phyloP scores from a whole-genome alignment of 2,797 vertebrate genomes.

The Botia almorhae region DNA sequence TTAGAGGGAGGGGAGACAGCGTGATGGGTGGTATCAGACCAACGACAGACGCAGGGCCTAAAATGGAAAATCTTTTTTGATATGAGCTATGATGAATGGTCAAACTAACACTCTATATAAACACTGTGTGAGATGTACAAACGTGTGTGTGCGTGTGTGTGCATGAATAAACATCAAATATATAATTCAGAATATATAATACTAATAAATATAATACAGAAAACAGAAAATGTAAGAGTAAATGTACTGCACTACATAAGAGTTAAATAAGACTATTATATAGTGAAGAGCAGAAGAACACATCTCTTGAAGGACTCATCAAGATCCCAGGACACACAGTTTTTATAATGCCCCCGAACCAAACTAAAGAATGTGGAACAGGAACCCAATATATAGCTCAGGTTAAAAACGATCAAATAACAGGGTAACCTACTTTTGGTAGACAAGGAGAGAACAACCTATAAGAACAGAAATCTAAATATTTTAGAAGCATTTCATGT shows the following conservation, averaged over 20 bases:
- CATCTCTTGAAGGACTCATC: background rate
- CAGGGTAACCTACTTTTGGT: constrained; percentile 62
- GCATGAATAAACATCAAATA: no score
- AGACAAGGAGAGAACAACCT: constrained; percentile 44
- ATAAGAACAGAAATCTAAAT: constrained; percentile 35
- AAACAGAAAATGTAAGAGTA: background rate
- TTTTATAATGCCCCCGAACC: constrained; percentile 51
- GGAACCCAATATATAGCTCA: constrained; percentile 51
- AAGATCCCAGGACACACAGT: constrained; percentile 49
- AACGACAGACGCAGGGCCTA: constrained; percentile 73
- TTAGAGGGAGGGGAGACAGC: constrained; percentile 41
- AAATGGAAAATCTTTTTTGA: constrained; percentile 89
- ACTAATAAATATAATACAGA: no score
- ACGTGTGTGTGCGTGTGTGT: no score
- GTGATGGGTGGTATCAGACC: constrained; percentile 69
- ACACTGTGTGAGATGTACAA: no score
- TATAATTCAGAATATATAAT: no score
- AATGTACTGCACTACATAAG: background rate
- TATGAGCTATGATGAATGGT: constrained; percentile 15
- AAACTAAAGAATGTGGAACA: constrained; percentile 60
- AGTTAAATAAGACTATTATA: background rate
- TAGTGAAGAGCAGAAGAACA: background rate
- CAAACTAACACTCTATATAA: background rate
- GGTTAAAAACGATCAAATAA: constrained; percentile 58
- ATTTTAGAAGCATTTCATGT: background rate